Evolutionary conservation across 1,140 invertebrate genomes (phyloP).

Genomic region (Epicauta chinensis): DNA sequence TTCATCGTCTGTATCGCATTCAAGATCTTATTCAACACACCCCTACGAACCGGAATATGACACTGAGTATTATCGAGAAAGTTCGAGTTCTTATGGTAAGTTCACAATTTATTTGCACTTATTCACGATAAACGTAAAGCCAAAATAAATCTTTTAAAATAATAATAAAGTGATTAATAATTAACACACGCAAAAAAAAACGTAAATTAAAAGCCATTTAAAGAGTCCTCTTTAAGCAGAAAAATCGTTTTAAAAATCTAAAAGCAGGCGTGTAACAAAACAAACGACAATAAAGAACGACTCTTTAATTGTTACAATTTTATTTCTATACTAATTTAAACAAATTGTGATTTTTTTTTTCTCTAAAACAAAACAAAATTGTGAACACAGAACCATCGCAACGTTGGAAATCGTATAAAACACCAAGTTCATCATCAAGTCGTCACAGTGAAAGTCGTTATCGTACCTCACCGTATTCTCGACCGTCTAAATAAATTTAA

Average conservation of each 20-base stretch:
- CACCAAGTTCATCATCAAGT: slow-evolving; percentile 20
- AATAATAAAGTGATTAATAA: too few relatives aligned
- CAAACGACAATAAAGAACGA: slow-evolving; percentile 10
- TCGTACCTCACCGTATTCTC: slow-evolving; percentile 26
- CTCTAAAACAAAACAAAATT: slow-evolving; percentile 19
- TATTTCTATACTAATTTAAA: too few relatives aligned
- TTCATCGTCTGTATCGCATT: slow-evolving; percentile 12
- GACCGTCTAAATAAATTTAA: slow-evolving; percentile 25
- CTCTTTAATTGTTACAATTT: slow-evolving; percentile 4
- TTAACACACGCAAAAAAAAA: too few relatives aligned
- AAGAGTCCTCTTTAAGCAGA: slow-evolving; percentile 9
- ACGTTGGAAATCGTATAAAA: slow-evolving; percentile 30
- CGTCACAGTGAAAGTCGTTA: slow-evolving; percentile 27
- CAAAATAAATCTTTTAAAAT: too few relatives aligned
- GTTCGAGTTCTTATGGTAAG: slow-evolving; percentile 29
- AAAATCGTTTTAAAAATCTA: slow-evolving; percentile 9
- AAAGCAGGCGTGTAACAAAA: background rate
- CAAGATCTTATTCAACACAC: slow-evolving; percentile 21
- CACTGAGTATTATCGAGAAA: slow-evolving; percentile 31
- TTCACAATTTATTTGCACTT: slow-evolving; percentile 6
- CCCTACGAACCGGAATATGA: slow-evolving; percentile 30
- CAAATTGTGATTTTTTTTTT: background rate
- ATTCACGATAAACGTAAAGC: too few relatives aligned
- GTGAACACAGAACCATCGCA: slow-evolving; percentile 27
- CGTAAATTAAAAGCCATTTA: slow-evolving; percentile 1